Percentiles rank a stretch among this genome's conserved stretches.
phyloP scores from a whole-genome alignment of 2,797 vertebrate genomes.

The Tenualosa ilisha region DNA sequence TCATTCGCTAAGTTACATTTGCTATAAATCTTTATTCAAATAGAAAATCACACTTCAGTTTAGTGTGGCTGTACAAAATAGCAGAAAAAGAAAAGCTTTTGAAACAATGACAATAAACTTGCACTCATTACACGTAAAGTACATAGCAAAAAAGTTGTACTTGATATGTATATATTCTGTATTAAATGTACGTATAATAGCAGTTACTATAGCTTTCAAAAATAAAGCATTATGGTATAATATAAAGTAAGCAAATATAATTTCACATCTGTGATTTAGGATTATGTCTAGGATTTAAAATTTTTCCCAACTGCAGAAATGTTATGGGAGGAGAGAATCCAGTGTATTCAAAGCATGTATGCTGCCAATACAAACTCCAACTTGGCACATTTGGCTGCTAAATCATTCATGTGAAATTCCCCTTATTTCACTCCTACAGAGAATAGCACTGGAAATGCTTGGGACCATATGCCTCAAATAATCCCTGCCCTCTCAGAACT shows the following conservation, averaged over 20 bases:
- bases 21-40: constrained; percentile 69
- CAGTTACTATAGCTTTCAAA: neutral
- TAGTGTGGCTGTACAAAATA: constrained; percentile 62
- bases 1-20: constrained; percentile 38
- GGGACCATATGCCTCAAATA: neutral
- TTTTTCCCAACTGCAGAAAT: neutral
- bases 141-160: neutral
- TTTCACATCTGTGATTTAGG: neutral
- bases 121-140: neutral
- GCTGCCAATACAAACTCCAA: neutral
- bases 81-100: neutral
- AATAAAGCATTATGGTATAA: constrained; percentile 6
- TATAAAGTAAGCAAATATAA: constrained; percentile 16
- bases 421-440: neutral
- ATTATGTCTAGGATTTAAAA: neutral
- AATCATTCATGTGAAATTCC: constrained; percentile 26
- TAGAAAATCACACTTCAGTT: constrained; percentile 55
- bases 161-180: neutral
- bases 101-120: neutral
- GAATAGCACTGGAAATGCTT: neutral
- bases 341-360: neutral
- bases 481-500: neutral
- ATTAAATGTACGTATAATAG: neutral
- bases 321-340: neutral
- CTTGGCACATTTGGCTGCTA: constrained; percentile 47